These are phyloP conservation scores for Remorina albescens DNA, from an alignment of 2,797 vertebrate species.

Conservation along the genomic window DNA sequence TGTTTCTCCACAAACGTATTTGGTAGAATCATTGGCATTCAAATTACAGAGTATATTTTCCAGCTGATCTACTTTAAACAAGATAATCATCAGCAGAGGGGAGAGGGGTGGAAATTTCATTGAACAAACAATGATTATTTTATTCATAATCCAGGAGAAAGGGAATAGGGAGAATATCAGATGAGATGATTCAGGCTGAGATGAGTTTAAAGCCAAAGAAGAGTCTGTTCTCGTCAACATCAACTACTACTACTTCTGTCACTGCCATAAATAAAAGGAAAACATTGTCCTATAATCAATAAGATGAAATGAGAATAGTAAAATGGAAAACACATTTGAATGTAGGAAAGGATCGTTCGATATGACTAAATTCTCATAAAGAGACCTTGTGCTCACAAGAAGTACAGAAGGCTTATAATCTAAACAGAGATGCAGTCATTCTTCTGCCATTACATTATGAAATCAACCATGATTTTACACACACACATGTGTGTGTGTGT, in stretches of 20 bases:
- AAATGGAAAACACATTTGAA: slow-evolving; percentile 34
- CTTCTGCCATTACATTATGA: too few species aligned
- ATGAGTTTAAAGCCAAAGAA: slow-evolving; percentile 39
- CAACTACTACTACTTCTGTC: slow-evolving; percentile 23
- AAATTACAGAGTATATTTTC: slow-evolving; percentile 84
- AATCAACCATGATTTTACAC: too few species aligned
- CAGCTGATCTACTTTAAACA: slow-evolving; percentile 85
- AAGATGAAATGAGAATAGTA: slow-evolving; percentile 39
- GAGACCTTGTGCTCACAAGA: too few species aligned
- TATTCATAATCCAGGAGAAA: slow-evolving; percentile 78
- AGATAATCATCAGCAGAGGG: slow-evolving; percentile 83
- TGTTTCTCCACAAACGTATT: slow-evolving; percentile 72
- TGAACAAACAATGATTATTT: slow-evolving; percentile 83
- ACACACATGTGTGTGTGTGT: too few species aligned
- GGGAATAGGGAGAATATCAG: slow-evolving; percentile 71
- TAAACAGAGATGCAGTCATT: too few species aligned
- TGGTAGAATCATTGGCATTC: slow-evolving; percentile 81
- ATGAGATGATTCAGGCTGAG: slow-evolving; percentile 65
- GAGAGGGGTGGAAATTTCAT: slow-evolving; percentile 83
- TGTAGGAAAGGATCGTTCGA: slow-evolving; percentile 31
- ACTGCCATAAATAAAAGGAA: slow-evolving; percentile 44
- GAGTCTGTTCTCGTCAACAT: slow-evolving; percentile 40
- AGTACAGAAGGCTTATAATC: too few species aligned
- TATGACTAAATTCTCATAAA: slow-evolving; percentile 35
- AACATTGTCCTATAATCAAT: slow-evolving; percentile 35